Percentiles rank a stretch among this genome's conserved stretches.
These are phyloP conservation scores for Darevskia nairensis DNA, from an alignment of 2,797 vertebrate genomes.

Conservation along the genomic window DNA sequence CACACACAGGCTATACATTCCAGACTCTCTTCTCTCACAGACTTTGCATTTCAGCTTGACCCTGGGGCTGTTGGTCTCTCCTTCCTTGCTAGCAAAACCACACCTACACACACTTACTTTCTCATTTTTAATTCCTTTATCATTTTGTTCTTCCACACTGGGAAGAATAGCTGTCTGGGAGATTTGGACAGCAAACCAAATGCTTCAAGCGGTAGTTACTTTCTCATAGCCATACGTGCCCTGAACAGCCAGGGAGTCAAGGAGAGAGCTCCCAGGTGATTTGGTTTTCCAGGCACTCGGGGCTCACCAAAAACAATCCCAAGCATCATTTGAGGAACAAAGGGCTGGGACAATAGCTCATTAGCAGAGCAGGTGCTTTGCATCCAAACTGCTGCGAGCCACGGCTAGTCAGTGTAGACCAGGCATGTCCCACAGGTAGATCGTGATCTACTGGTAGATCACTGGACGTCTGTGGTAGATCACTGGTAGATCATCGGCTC, in stretches of 20 bases:
- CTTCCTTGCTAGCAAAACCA: too few relatives aligned
- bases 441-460: too few relatives aligned
- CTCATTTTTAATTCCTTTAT: too few relatives aligned
- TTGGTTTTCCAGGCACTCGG: background rate
- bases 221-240: background rate
- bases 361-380: background rate
- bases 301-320: background rate
- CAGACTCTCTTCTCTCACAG: too few relatives aligned
- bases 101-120: too few relatives aligned
- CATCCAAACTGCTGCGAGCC: background rate
- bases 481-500: too few relatives aligned
- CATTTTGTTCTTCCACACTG: background rate
- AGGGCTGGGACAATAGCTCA: background rate
- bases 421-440: too few relatives aligned
- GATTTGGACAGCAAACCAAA: background rate
- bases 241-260: background rate
- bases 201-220: background rate
- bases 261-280: background rate
- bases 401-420: too few relatives aligned
- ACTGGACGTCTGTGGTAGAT: too few relatives aligned
- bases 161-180: background rate
- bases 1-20: too few relatives aligned
- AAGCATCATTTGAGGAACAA: background rate
- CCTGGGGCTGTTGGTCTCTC: too few relatives aligned
- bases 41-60: too few relatives aligned